Conservation (phyloP, 2,113 vertebrate genomes). For the Salminus brasiliensis region DNA sequence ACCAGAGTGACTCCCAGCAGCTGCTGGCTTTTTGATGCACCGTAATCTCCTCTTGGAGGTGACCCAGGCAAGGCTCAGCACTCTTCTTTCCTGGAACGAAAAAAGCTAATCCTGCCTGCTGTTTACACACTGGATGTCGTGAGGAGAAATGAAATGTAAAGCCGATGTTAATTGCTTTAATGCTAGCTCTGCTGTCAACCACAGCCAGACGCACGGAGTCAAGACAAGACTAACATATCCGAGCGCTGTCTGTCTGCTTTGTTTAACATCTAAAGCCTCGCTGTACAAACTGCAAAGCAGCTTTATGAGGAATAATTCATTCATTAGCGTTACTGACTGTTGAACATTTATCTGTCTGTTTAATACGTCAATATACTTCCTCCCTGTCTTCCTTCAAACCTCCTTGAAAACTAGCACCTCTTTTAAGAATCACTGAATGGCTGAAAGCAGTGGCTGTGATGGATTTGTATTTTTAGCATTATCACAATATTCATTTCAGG, state of each 20-base stretch:
- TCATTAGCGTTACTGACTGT: not conserved
- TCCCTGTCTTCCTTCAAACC: not conserved
- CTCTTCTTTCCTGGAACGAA: slow-evolving; percentile 28
- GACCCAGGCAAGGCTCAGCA: slow-evolving; percentile 11
- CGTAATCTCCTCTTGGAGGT: slow-evolving; percentile 28
- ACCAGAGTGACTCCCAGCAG: not conserved
- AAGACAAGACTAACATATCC: not conserved
- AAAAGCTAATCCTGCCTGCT: slow-evolving; percentile 29
- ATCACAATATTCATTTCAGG: too few relatives aligned
- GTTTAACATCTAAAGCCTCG: not conserved
- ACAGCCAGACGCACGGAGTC: not conserved
- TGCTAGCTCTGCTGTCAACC: not conserved
- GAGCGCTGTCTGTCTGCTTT: not conserved
- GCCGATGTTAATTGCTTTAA: slow-evolving; percentile 25
- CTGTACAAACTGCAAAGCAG: not conserved
- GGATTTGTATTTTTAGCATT: not conserved
- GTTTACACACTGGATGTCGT: not conserved
- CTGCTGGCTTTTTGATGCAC: not conserved
- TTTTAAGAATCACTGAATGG: not conserved
- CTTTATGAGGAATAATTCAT: not conserved
- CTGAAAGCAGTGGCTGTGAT: not conserved
- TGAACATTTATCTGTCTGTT: not conserved
- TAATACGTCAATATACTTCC: not conserved
- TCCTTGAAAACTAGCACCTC: not conserved
- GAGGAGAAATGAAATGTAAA: slow-evolving; percentile 31